These are phyloP conservation scores for Cavia aperea DNA, from an alignment of 2,113 vertebrate species.

Conservation along the genomic window DNA sequence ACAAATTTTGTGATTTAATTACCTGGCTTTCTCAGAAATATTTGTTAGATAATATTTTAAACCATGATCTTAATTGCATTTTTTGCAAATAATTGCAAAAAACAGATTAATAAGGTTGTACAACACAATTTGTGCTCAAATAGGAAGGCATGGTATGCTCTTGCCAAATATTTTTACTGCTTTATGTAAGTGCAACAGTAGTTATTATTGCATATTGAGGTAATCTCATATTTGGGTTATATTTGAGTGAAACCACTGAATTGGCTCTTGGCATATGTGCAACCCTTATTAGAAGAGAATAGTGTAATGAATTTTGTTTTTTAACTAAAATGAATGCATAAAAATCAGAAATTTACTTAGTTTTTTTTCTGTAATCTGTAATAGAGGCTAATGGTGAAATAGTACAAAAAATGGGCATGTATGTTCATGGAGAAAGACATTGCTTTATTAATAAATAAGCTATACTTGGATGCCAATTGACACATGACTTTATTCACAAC, in stretches of 20 bases:
- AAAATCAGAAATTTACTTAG: not conserved
- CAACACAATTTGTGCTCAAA: not conserved
- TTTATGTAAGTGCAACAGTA: not conserved
- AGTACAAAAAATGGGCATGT: not conserved
- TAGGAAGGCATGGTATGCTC: not conserved
- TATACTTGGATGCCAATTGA: not conserved
- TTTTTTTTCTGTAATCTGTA: constrained; percentile 1
- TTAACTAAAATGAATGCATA: not conserved
- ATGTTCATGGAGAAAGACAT: not conserved
- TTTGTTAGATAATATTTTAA: not conserved
- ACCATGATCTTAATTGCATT: not conserved
- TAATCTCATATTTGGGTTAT: not conserved
- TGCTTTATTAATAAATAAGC: not conserved
- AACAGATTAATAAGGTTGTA: not conserved
- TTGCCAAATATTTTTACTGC: not conserved
- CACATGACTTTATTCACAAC: not conserved
- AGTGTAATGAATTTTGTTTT: not conserved
- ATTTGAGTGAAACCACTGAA: not conserved
- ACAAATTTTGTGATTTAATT: not conserved
- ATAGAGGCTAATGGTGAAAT: not conserved
- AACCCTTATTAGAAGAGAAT: not conserved
- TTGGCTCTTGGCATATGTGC: not conserved
- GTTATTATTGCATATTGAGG: not conserved
- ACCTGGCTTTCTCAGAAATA: not conserved
- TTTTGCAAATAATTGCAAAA: not conserved